Percentiles rank a stretch among this genome's conserved stretches.
phyloP scores from a whole-genome alignment of 2,888 invertebrate genomes.

The Pasiphila rectangulata region DNA sequence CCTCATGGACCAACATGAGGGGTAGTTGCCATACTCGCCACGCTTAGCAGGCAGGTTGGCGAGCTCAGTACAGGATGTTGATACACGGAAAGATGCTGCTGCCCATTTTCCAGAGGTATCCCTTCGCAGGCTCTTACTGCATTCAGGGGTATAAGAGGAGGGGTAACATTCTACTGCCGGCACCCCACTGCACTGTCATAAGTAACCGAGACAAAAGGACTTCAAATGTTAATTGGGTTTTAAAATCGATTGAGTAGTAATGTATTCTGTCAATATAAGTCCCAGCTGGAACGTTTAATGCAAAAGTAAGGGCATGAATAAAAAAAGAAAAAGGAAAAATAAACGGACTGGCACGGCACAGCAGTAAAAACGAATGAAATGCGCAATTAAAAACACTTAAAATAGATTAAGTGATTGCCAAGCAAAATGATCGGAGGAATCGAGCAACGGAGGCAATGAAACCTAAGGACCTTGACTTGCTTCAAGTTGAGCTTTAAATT shows the following conservation, averaged over 20 bases:
- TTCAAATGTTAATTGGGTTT: constrained; percentile 40
- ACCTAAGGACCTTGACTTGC: constrained; percentile 46
- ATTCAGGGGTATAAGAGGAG: too few species aligned
- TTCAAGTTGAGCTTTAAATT: not conserved
- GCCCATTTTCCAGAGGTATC: too few species aligned
- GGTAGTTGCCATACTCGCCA: too few species aligned
- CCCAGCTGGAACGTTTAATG: constrained; percentile 25
- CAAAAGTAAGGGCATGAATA: constrained; percentile 27
- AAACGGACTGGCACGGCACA: constrained; percentile 47
- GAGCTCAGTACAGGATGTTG: too few species aligned
- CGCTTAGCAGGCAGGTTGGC: too few species aligned
- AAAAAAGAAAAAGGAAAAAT: constrained; percentile 34
- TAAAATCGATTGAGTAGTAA: constrained; percentile 43
- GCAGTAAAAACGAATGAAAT: constrained; percentile 50
- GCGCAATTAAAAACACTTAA: constrained; percentile 64
- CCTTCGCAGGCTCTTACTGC: too few species aligned
- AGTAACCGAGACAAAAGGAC: constrained; percentile 29
- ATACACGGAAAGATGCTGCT: too few species aligned
- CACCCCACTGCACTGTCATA: too few species aligned
- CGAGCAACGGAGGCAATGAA: constrained; percentile 37
- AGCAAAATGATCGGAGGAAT: constrained; percentile 41
- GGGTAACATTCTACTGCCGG: too few species aligned
- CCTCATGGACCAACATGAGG: too few species aligned
- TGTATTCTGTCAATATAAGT: constrained; percentile 38
- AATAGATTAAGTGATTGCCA: constrained; percentile 65